Conservation (phyloP, 2,113 vertebrate genomes). For the Megaleporinus macrocephalus region DNA sequence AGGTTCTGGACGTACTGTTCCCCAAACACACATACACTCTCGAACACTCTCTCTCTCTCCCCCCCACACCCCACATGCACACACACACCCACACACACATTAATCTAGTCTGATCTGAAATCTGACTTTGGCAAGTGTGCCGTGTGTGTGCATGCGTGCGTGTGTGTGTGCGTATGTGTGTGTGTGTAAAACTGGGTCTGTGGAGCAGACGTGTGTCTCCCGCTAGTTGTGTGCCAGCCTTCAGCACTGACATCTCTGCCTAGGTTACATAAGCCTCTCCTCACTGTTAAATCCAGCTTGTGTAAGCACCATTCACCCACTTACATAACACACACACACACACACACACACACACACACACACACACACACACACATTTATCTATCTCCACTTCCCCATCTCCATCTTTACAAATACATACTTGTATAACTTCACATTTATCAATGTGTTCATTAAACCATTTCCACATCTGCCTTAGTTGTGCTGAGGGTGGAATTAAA, state of each 20-base stretch:
- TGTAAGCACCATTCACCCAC: slow-evolving; percentile 88
- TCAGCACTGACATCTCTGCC: slow-evolving; percentile 68
- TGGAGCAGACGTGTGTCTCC: slow-evolving; percentile 43
- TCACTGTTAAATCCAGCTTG: slow-evolving; percentile 75
- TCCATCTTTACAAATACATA: slow-evolving; percentile 11
- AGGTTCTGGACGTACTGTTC: slow-evolving; percentile 52
- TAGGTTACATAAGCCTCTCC: slow-evolving; percentile 73
- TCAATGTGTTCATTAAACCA: no score
- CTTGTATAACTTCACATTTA: background rate
- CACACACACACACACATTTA: slow-evolving; percentile 28
- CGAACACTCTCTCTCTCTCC: background rate
- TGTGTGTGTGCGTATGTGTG: slow-evolving; percentile 9
- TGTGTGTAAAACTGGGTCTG: slow-evolving; percentile 1
- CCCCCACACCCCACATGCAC: background rate
- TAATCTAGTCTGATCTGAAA: background rate
- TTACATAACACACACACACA: slow-evolving; percentile 64
- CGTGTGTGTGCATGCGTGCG: background rate
- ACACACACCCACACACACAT: slow-evolving; percentile 32
- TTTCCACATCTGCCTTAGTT: no score
- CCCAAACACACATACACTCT: slow-evolving; percentile 26
- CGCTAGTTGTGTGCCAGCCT: slow-evolving; percentile 24
- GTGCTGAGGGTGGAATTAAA: no score
- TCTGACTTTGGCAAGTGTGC: background rate
- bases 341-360: slow-evolving; percentile 26
- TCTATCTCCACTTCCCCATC: background rate